Conservation (phyloP, 2,888 invertebrate species). For the Nasonia oneida region DNA sequence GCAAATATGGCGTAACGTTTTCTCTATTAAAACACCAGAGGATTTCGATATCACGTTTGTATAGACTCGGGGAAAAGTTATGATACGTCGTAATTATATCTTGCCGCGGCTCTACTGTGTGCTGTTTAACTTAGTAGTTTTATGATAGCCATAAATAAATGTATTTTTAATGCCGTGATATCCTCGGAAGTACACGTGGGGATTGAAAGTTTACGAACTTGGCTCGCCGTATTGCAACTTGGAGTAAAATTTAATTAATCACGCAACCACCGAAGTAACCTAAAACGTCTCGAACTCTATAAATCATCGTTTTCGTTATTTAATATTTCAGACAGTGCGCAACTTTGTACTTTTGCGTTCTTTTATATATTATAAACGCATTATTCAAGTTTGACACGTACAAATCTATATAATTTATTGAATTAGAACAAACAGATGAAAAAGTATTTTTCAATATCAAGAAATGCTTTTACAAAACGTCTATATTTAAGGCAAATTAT, state of each 20-base stretch:
- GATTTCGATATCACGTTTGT: background rate
- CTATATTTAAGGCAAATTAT: too few species aligned
- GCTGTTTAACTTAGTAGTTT: background rate
- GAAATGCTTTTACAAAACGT: too few species aligned
- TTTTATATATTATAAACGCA: too few species aligned
- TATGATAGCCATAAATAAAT: slow-evolving; percentile 9
- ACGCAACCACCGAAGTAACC: slow-evolving; percentile 14
- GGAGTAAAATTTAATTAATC: slow-evolving; percentile 38
- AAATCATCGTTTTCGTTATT: background rate
- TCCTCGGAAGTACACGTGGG: background rate
- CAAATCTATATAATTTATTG: too few species aligned
- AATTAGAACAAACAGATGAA: too few species aligned
- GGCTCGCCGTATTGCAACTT: slow-evolving; percentile 3
- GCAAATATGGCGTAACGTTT: slow-evolving; percentile 22
- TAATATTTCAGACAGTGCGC: background rate
- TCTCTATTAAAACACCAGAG: too few species aligned
- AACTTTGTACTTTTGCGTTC: background rate
- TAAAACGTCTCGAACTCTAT: background rate
- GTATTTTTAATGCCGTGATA: slow-evolving; percentile 31
- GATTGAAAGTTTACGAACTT: slow-evolving; percentile 36
- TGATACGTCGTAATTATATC: background rate
- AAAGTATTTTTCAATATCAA: too few species aligned
- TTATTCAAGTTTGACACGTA: too few species aligned
- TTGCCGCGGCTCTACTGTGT: background rate
- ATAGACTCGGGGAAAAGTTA: background rate